Base-by-base conservation (phyloP, 2,888 invertebrate genomes). In the Pyrgus malvae region DNA sequence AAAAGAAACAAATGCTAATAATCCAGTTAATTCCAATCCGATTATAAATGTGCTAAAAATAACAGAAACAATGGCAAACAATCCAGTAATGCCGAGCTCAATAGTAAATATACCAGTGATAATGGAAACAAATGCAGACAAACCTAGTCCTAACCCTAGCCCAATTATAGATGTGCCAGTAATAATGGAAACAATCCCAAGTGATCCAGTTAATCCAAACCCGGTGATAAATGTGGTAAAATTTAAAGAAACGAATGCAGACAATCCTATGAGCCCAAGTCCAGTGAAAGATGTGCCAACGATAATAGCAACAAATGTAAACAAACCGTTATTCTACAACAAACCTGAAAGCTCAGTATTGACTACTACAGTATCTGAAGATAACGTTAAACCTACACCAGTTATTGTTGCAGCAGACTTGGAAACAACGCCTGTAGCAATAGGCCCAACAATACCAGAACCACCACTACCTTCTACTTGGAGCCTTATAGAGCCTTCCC, bases 401-500 rank as follows among this genome's bases (percentile, higher is more conserved):
- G 50, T 44, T 5, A 4, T 45, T 3, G 3, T 21, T 3, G 1
- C 11, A 11, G 2, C 19, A 4, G 19, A 6, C 8, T 3, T 23
- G 31, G 29, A 29, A 23, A 53, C 53, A 9, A 21, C 19, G 2
- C n/a, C 17, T 37, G n/a, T 17, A 6, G 21, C 45, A 9, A 17
- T 6, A 16, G 21, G 14, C 1, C 4, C 37, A 14, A 21, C 44
- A 9, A 12, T 25, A 6, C 11, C 33, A 21, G 35, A 40, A 25
- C 7, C 21, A 6, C 1, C 27, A 16, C 19, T 7, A n/a, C 27
- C 37, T 27, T 14, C 45, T 7, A 53, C 45, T 2, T 38, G 23
- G 17, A 12, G 11, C 23, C 16, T 33, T 2, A 41, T 49, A 31
- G 31, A 49, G 33, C 41, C 49, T 9, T 49, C 49, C 23, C 49